Conservation (phyloP, 2,113 vertebrate genomes). For the Naja naja region DNA sequence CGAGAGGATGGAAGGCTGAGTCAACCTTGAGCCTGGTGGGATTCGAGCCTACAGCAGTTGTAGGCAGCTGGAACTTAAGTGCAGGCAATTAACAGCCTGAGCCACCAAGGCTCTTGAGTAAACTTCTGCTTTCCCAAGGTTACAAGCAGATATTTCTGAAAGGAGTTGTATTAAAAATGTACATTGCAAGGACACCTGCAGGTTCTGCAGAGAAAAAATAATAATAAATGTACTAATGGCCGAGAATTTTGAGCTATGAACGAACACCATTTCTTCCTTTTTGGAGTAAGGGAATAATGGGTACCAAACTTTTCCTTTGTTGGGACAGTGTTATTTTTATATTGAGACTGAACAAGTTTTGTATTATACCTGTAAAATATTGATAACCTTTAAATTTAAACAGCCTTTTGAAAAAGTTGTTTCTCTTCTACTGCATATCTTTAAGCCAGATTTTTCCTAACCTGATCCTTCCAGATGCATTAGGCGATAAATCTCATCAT, state of each 20-base stretch:
- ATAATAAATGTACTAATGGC: accelerated
- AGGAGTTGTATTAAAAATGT: background rate
- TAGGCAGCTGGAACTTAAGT: too few species aligned
- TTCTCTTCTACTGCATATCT: background rate
- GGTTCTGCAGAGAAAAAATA: background rate
- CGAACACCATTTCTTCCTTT: background rate
- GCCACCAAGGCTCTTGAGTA: too few species aligned
- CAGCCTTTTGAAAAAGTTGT: conserved; percentile 15
- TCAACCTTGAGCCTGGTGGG: too few species aligned
- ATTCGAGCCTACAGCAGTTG: too few species aligned
- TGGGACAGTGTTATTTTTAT: background rate
- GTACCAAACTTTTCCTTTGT: background rate
- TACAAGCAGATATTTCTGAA: background rate
- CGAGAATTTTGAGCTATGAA: background rate
- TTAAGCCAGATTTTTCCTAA: background rate
- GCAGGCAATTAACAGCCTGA: too few species aligned
- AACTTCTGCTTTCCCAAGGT: background rate
- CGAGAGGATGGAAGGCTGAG: too few species aligned
- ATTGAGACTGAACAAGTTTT: conserved; percentile 10
- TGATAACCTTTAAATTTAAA: background rate
- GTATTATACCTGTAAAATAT: background rate
- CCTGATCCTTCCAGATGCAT: background rate
- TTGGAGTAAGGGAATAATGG: conserved; percentile 1
- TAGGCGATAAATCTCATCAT: background rate
- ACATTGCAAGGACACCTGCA: background rate